Evolutionary conservation across 1,140 invertebrate species (phyloP).

Genomic region (Plectrocnemia conspersa): DNA sequence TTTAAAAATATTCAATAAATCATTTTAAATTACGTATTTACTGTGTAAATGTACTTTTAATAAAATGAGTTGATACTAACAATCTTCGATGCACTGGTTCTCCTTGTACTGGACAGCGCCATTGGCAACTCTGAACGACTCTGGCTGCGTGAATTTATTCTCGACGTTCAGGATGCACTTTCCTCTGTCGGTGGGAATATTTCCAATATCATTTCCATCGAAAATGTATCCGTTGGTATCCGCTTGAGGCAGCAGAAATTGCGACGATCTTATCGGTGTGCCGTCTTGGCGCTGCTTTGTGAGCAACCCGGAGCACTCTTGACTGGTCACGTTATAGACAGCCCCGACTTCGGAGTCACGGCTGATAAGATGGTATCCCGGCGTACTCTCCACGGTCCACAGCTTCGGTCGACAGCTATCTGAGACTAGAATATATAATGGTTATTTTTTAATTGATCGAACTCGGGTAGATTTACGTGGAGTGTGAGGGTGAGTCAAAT

Average conservation of each 20-base stretch:
- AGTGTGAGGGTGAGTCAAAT: no score
- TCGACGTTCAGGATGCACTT: slow-evolving; percentile 55
- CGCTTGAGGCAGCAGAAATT: slow-evolving; percentile 21
- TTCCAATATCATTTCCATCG: slow-evolving; percentile 18
- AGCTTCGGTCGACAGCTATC: slow-evolving; percentile 40
- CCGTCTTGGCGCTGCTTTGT: slow-evolving; percentile 4
- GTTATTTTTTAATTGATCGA: no score
- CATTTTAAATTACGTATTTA: no score
- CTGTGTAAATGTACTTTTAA: no score
- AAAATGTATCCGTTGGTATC: slow-evolving; percentile 1
- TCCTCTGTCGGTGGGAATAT: slow-evolving; percentile 40
- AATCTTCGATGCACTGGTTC: slow-evolving; percentile 56
- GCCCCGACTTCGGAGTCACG: slow-evolving; percentile 38
- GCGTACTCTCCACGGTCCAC: slow-evolving; percentile 47
- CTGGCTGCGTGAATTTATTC: slow-evolving; percentile 58
- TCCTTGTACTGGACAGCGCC: slow-evolving; percentile 61
- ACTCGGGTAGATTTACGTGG: no score
- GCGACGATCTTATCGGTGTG: slow-evolving; percentile 23
- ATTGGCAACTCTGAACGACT: slow-evolving; percentile 57
- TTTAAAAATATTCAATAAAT: no score
- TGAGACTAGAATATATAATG: slow-evolving; percentile 40
- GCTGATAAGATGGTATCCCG: slow-evolving; percentile 44
- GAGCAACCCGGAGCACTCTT: slow-evolving; percentile 42
- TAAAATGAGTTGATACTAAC: slow-evolving; percentile 40
- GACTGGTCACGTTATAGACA: slow-evolving; percentile 40